phyloP scores from a whole-genome alignment of 64 coral and sea anemone species.

The Actinia tenebrosa region DNA sequence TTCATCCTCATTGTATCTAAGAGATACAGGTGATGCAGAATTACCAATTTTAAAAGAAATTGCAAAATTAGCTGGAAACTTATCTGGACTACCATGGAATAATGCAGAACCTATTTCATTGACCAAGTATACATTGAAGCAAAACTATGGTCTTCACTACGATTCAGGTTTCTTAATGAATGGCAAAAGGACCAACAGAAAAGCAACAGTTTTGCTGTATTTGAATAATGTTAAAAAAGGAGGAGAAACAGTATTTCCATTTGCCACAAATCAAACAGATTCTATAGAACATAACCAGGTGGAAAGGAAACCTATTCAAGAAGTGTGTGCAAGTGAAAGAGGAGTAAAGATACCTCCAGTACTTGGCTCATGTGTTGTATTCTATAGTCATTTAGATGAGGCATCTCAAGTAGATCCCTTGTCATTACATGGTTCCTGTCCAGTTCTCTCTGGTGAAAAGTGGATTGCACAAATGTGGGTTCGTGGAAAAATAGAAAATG shows the following conservation, averaged over 20 bases:
- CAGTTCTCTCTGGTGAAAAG: conserved; percentile 63
- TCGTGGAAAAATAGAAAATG: conserved; percentile 47
- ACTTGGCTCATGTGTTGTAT: conserved; percentile 57
- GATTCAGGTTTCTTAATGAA: conserved; percentile 74
- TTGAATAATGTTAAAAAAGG: conserved; percentile 67
- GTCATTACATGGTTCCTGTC: conserved; percentile 79
- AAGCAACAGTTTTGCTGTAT: conserved; percentile 70
- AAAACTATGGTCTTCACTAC: conserved; percentile 79
- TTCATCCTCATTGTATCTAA: conserved; percentile 69
- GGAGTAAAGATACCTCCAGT: conserved; percentile 49
- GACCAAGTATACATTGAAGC: conserved; percentile 60
- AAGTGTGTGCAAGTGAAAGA: background rate
- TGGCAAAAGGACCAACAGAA: conserved; percentile 50
- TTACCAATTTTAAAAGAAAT: conserved; percentile 53
- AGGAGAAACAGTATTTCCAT: conserved; percentile 89
- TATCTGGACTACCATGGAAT: conserved; percentile 68
- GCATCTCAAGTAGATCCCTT: conserved; percentile 42
- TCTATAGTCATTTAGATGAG: conserved; percentile 49
- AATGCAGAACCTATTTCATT: conserved; percentile 70
- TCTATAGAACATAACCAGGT: background rate
- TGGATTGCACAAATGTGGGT: conserved; percentile 85
- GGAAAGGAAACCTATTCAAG: conserved; percentile 45
- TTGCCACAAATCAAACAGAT: conserved; percentile 46
- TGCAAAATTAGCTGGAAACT: conserved; percentile 55
- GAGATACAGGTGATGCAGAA: conserved; percentile 45